Evolutionary conservation across 2,888 invertebrate species (phyloP), one percentile per base, ranked within the genome.

Genomic region (Mythimna vitellina): DNA sequence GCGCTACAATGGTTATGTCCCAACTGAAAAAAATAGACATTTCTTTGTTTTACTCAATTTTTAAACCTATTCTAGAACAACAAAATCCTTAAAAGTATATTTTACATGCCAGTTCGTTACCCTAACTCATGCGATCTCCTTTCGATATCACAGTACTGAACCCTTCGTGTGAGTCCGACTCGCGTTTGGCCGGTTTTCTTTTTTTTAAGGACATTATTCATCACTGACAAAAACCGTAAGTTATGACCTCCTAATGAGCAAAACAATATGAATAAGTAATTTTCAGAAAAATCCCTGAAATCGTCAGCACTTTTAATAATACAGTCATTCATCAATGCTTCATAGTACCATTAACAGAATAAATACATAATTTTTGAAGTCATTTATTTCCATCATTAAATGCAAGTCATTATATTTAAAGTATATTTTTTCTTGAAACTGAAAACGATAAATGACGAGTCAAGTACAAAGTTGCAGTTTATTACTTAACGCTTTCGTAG

Each of bases 341-440:
- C 12, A 32, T 29, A 38, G 49, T 20, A 17, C 20, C 9, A 65
- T 32, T 25, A 51, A 46, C 14, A 38, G 64, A 65, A 73, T 78
- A 76, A 73, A 72, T 53, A 49, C 53, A 78, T 22, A 46, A 78
- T 78, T 46, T 63, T 20, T 22, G 9, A 38, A 38, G n/a, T 0
- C 22, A 20, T 2, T 3, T 8, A 46, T 78, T 70, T 60, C 8
- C 51, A 25, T 42, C 35, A 60, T 32, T n/a, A 38, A 4, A 12
- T 1, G 5, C 22, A 1, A 5, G 25, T 32, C 56, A 56, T 56
- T 17, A 20, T 38, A 17, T 49, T 22, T 14, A 25, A 56, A 0
- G 35, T 42, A 42, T 49, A n/a, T n/a, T 66, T 35, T 12, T 22
- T 38, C 22, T 29, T 32, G n/a, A 32, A 61, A 70, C 54, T 70